A percentile compares a stretch with the other conserved stretches of the same genome.
Conservation (phyloP, 1,140 invertebrate genomes). For the Temnothorax nylanderi region DNA sequence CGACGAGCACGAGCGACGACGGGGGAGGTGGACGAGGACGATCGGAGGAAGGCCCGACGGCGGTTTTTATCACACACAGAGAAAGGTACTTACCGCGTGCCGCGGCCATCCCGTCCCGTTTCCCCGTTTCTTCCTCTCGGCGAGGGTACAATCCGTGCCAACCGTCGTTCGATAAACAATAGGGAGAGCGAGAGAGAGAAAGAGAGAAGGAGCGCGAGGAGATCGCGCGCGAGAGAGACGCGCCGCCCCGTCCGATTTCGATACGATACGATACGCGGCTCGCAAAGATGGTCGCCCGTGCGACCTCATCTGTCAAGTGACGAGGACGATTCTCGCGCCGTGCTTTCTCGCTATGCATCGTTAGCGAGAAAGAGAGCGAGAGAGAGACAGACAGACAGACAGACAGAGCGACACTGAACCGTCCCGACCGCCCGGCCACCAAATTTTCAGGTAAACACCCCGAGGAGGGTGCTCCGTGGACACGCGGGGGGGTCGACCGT, state of each 20-base stretch:
- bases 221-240: constrained; percentile 28
- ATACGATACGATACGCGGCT: constrained; percentile 16
- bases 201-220: not conserved
- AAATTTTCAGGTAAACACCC: constrained; percentile 70
- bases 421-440: constrained; percentile 11
- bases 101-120: not conserved
- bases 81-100: constrained; percentile 10
- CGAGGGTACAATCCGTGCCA: not conserved
- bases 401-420: not conserved
- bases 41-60: not conserved
- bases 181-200: not conserved
- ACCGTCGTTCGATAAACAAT: constrained; percentile 28
- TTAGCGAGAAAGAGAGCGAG: not conserved
- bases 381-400: not conserved
- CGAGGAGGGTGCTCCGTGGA: not conserved
- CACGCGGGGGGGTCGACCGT: not conserved
- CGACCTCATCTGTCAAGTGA: constrained; percentile 76
- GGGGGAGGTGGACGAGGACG: not conserved
- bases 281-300: constrained; percentile 76
- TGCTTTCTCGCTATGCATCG: constrained; percentile 62
- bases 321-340: constrained; percentile 44
- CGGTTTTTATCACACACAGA: not conserved
- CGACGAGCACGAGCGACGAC: not conserved
- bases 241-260: constrained; percentile 12
- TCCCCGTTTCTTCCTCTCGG: not conserved